Evolutionary conservation across 2,113 vertebrate species (phyloP), one percentile per base, ranked within the genome.

Genomic region (Meriones unguiculatus): DNA sequence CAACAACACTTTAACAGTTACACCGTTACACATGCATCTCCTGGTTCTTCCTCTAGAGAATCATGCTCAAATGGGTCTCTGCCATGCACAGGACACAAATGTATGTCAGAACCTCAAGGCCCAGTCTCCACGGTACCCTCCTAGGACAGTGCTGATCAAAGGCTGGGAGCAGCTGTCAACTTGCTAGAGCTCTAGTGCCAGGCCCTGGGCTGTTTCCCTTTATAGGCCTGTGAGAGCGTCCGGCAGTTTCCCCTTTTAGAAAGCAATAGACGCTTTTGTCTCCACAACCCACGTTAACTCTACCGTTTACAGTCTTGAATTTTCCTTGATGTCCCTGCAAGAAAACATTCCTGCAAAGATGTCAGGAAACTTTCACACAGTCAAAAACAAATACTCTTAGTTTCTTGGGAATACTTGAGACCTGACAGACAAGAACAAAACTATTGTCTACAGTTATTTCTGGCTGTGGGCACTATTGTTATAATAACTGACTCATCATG

Each of bases 401-500:
- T 77, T 95, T 94, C 73, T 91, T 92, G 59, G 62, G 76, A 92
- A 96, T 86, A 77, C 3, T 91, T 69, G 35, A 59, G 75, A 72
- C 59, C 75, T 81, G 87, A 64, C 84, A 78, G 59, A 89, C 38
- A 87, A 96, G 46, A 77, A 65, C 54, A 89, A 89, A 75, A 94
- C 50, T 70, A 75, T 59, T 69, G 69, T 92, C 94, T 87, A 65
- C 69, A 91, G 89, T 80, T 95, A 89, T 89, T 95, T 94, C 81
- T 67, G 73, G 67, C 38, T 95, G 25, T 38, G 91, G 87, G 38
- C 32, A 76, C 75, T 67, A 84, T 72, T 93, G 86, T 96, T 70
- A 73, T 12, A 84, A 32, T 90, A 95, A 86, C 87, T 86, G 64
- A 89, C 94, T 94, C 95, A 94, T 57, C 59, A 72, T 57, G 41